phyloP scores from a whole-genome alignment of 2,888 invertebrate species.

The Ypsolopha sequella region DNA sequence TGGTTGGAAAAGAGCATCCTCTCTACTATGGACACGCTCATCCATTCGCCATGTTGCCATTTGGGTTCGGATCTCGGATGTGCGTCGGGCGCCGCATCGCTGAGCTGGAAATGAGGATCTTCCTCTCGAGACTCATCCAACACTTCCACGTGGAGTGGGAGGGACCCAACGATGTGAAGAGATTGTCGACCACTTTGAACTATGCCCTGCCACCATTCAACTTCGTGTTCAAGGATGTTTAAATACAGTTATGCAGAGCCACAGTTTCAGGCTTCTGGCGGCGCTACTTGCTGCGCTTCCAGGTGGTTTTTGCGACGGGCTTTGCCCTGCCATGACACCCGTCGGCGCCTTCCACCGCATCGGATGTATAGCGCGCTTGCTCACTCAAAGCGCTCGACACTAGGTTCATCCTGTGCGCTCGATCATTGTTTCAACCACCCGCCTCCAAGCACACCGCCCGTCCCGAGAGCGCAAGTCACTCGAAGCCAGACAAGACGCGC shows the following conservation, averaged over 20 bases:
- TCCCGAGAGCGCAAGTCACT: no score
- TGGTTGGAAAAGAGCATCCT: background rate
- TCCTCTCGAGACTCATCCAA: background rate
- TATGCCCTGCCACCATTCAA: background rate
- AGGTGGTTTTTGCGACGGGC: no score
- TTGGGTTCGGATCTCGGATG: background rate
- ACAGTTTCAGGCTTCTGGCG: no score
- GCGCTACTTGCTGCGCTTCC: no score
- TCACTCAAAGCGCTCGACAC: no score
- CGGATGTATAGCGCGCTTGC: no score
- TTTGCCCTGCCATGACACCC: no score
- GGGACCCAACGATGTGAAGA: background rate
- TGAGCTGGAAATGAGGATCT: background rate
- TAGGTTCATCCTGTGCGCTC: no score
- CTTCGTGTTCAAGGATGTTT: background rate
- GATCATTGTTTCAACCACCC: no score
- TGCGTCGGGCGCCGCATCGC: background rate
- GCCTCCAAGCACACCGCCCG: no score
- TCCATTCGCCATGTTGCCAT: background rate
- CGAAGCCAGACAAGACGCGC: no score
- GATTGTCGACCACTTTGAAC: background rate
- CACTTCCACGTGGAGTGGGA: background rate
- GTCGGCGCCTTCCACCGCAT: no score
- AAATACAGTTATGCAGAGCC: background rate
- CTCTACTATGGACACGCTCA: background rate